Evolutionary conservation across 2,113 vertebrate species (phyloP).

Genomic region (Myiagra hebetior): DNA sequence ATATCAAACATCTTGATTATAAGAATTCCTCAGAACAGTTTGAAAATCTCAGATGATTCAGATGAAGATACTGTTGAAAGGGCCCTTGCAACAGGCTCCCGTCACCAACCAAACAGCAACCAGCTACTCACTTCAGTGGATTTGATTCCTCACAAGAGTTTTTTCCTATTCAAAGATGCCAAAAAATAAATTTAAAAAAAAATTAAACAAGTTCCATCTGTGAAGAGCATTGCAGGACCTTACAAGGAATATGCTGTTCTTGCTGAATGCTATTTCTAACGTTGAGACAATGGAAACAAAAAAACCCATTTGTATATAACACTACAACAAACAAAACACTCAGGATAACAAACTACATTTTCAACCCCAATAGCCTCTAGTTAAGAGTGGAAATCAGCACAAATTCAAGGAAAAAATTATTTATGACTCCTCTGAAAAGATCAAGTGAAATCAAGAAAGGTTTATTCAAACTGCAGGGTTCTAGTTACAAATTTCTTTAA

Average conservation of each 20-base stretch:
- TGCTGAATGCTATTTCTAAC: neutral
- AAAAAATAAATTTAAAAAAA: neutral
- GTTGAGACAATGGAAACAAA: neutral
- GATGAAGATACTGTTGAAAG: neutral
- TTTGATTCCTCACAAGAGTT: neutral
- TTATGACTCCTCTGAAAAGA: neutral
- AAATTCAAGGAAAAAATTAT: neutral
- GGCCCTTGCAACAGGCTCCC: fast-evolving
- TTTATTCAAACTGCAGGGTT: neutral
- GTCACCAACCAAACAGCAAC: neutral
- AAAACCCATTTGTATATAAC: neutral
- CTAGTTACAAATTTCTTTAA: neutral
- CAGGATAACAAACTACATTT: neutral
- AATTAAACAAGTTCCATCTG: neutral
- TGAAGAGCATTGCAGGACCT: neutral
- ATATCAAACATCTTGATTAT: neutral
- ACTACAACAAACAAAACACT: neutral
- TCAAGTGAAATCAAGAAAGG: neutral
- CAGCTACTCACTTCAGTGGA: neutral
- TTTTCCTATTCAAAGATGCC: neutral
- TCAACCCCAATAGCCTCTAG: neutral
- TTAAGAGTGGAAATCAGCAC: neutral
- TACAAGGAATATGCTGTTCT: neutral
- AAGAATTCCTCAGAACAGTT: neutral
- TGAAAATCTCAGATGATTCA: neutral